Percentiles rank a stretch among this genome's conserved stretches.
phyloP scores from a whole-genome alignment of 2,888 invertebrate species.

The Chaitophorus viminalis region DNA sequence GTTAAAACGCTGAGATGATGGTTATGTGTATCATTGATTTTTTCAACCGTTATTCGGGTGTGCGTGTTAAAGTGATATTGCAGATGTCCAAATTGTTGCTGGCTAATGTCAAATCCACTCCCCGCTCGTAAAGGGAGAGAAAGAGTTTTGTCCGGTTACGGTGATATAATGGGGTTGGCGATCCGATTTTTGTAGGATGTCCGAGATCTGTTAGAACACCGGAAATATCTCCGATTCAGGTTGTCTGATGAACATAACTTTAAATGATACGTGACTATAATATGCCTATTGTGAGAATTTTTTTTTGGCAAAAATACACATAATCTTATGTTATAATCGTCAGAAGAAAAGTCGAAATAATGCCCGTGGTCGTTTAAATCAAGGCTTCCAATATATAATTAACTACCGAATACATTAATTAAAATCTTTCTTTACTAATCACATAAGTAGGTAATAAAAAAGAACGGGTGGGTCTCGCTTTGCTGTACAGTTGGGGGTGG shows the following conservation, averaged over 20 bases:
- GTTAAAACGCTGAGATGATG: not conserved
- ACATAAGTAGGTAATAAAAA: too few species aligned
- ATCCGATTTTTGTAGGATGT: not conserved
- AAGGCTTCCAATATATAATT: not conserved
- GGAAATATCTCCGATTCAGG: not conserved
- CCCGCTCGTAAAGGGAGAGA: not conserved
- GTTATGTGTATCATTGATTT: not conserved
- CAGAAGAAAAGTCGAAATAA: not conserved
- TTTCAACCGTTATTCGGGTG: not conserved
- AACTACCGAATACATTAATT: not conserved
- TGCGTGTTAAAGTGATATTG: not conserved
- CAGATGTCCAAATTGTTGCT: not conserved
- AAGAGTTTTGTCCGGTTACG: not conserved
- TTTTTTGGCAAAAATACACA: not conserved
- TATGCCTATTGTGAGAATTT: not conserved
- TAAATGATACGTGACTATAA: not conserved
- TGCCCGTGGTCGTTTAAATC: too few species aligned
- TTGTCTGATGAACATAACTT: not conserved
- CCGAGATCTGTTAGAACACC: not conserved
- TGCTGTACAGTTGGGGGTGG: too few species aligned
- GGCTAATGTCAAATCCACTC: not conserved
- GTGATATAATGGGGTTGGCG: not conserved
- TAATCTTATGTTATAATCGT: not conserved
- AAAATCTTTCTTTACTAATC: not conserved
- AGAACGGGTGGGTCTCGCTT: too few species aligned